A percentile compares a stretch with the other conserved stretches of the same genome.
phyloP scores from a whole-genome alignment of 2,888 invertebrate species.

The Drosophila siamana region DNA sequence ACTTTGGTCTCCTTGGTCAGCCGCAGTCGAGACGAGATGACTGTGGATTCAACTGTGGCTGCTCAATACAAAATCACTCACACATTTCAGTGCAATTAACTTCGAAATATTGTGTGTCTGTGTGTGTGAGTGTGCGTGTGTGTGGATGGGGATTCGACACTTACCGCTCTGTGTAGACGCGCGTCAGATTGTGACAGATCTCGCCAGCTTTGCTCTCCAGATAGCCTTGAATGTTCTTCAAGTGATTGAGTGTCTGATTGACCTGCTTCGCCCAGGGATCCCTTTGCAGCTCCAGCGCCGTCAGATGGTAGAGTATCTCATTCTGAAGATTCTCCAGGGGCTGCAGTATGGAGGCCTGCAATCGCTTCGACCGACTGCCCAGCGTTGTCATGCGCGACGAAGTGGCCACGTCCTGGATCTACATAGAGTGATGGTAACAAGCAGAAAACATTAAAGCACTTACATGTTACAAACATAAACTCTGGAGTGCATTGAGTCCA shows the following conservation, averaged over 20 bases:
- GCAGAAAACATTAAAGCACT: no score
- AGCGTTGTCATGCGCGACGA: constrained; percentile 91
- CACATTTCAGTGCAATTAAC: constrained; percentile 49
- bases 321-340: constrained; percentile 90
- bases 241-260: constrained; percentile 90
- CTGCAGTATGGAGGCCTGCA: constrained; percentile 88
- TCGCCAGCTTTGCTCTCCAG: constrained; percentile 90
- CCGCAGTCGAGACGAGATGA: constrained; percentile 35
- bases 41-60: constrained; percentile 28
- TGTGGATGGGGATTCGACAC: no score
- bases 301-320: constrained; percentile 91
- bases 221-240: constrained; percentile 92
- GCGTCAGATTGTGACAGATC: constrained; percentile 89
- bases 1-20: neutral
- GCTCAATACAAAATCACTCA: constrained; percentile 35
- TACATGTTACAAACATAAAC: no score
- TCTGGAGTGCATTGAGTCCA: no score
- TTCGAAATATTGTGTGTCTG: constrained; percentile 5
- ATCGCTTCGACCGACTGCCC: constrained; percentile 88
- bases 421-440: constrained; percentile 50
- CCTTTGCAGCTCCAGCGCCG: constrained; percentile 90
- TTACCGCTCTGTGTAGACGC: constrained; percentile 82
- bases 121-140: neutral
- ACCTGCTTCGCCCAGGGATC: constrained; percentile 89
- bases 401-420: constrained; percentile 89